Evolutionary conservation across 2,797 vertebrate species (phyloP), one percentile per base, ranked within the genome.

Genomic region (Melanotaenia boesemani): DNA sequence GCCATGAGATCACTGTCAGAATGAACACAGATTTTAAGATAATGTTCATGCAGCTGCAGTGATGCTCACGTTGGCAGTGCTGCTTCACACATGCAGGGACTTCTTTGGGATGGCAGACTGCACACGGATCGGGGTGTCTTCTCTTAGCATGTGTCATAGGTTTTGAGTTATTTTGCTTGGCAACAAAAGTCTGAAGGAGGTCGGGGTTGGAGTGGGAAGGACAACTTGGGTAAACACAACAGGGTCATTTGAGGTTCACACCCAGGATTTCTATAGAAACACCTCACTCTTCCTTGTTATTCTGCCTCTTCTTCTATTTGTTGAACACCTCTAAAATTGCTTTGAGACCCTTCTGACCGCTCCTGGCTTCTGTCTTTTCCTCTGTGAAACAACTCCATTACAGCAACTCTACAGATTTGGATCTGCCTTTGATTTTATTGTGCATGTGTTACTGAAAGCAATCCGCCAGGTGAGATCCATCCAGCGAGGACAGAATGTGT

Each of bases 181-280:
- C 70, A 54, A 44, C 68, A 75, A 79, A 44, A 32, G 41, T 69
- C 44, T 48, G 71, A 63, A 65, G 56, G 76, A 80, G 79, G 88
- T 88, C 85, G 88, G 77, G 94, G 88, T 92, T 91, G 94, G 96
- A 96, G 95, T 89, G 90, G 92, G 95, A 95, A 88, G 89, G 91
- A 79, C 95, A 96, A 95, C 94, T 88, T 91, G 93, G 95, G 92
- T 96, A 96, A 97, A 97, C 92, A 96, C 93, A 93, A 88, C 90
- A 91, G 95, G 96, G 96, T 97, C 95, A 95, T 77, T 67, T 77
- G 54, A 80, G 93, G 96, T 96, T 97, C 95, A 95, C 88, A 91
- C 91, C 80, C 91, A 67, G 88, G 89, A 92, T 90, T 68, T 87
- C 82, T 88, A 56, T 61, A 46, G 48, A 36, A 37, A 54, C 13